Evolutionary conservation across 92 coral and sea anemone genomes (phyloP), one percentile per base, ranked within the genome.

Genomic region (Zoanthus sansibaricus): DNA sequence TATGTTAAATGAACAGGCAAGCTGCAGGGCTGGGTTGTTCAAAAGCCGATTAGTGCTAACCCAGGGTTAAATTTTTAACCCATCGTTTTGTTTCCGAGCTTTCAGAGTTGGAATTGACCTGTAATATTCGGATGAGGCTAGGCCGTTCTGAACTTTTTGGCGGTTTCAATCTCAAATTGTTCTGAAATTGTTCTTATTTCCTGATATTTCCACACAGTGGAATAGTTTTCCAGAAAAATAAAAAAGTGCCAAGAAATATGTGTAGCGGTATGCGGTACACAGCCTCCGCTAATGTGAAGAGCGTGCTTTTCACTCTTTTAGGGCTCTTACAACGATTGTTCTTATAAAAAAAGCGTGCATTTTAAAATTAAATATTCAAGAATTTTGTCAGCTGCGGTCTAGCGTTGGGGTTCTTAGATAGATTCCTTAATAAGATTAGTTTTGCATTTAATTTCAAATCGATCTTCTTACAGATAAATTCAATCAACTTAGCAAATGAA

Each of bases 401-500:
- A 9, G 17, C 45, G 17, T 30, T 13, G 2, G 75, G 75, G 45
- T 70, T 37, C 17, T 25, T 30, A 9, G 37, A 18, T 9, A 32
- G 46, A 32, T 30, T 70, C 47, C 16, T 70, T 12, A 13, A 30
- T 25, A 32, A 30, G 12, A 67, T 3, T 13, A 13, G 75, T 15
- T 32, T 25, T 12, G 75, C 45, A 48, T 37, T 37, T 0, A 70
- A 70, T 25, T 31, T 70, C 9, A 70, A 13, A 37, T 70, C n/a
- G 13, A 30, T 37, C 47, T 70, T 70, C 75, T 25, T 3, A 32
- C 75, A 70, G 7, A 70, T 13, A 20, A 46, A 83, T 7, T 83
- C 78, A 4, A 83, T 83, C 16, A 83, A n/a, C 46, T 70, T 83
- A 21, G 87, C 87, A 32, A 83, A 83, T 21, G 69, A 83, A 72